phyloP scores from a whole-genome alignment of 2,113 vertebrate species.

The Cichladusa arquata region DNA sequence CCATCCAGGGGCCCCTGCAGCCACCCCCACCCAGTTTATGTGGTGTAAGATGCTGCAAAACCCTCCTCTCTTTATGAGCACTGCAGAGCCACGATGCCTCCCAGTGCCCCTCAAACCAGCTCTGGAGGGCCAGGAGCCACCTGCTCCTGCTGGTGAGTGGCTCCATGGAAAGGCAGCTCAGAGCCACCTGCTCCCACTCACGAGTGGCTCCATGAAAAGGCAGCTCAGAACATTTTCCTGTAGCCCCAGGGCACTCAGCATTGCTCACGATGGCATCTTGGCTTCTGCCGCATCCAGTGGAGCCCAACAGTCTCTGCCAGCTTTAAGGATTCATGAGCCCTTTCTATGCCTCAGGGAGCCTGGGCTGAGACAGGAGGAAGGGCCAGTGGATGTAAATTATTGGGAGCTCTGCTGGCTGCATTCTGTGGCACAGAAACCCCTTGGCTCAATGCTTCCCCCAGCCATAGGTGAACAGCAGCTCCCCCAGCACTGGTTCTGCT shows the following conservation, averaged over 20 bases:
- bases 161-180: background rate
- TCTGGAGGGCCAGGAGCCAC: background rate
- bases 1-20: background rate
- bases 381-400: background rate
- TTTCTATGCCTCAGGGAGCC: background rate
- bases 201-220: background rate
- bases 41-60: background rate
- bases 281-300: background rate
- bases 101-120: accelerated
- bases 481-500: background rate
- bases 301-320: background rate
- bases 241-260: background rate
- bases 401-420: accelerated
- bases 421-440: background rate
- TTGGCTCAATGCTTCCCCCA: accelerated
- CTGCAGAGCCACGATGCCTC: background rate
- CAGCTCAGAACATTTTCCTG: background rate
- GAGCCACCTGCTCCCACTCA: background rate
- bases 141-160: background rate
- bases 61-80: background rate
- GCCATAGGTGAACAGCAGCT: background rate
- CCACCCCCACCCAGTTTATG: background rate
- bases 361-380: background rate
- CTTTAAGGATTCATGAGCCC: background rate
- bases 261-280: background rate